Base-by-base conservation (phyloP, 2,888 invertebrate genomes). In the Ornithoptera priamus region DNA sequence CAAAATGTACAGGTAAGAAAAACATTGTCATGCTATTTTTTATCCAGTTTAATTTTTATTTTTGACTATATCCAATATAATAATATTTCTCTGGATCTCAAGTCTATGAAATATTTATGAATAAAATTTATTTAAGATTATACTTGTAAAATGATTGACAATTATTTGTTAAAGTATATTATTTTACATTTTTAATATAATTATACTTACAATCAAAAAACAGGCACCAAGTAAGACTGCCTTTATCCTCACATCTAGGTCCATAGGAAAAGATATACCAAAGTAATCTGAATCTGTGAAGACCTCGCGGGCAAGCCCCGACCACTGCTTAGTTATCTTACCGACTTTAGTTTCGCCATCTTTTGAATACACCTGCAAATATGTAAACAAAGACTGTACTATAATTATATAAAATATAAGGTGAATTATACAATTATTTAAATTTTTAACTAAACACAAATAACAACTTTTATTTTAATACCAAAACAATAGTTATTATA, bases 211-310 rank as follows among this genome's bases (percentile, higher is more conserved):
- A 84, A 97, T 96, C 65, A 97, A 91, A 85, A 97, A 95, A 81
- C 96, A 95, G 30, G 96, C 96, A 67, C 96, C 97, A 39, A 97
- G 85, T 80, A 97, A 93, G 8, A 96, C 95, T 0, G 96, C 97
- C 83, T 97, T 97, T 92, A 97, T 95, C 84, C 95, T 94, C 61
- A 96, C 96, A 83, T 98, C 97, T 80, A 98, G 90, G 86, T 98
- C 97, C 93, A 96, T 93, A 0, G 98, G 98, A 85, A 99, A 98
- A n/a, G 95, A 94, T 72, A 98, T 95, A 39, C 97, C 97, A 86
- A 98, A 98, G 86, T 95, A 95, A 85, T 98, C 97, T 0, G 97
- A 93, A 88, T 97, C 97, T 0, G 97, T 97, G 84, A 97, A 97
- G 71, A 94, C 88, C 90, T 98, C 98, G 70, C 96, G 94, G 1